phyloP scores from a whole-genome alignment of 2,113 vertebrate species.

The Xerus inauris region DNA sequence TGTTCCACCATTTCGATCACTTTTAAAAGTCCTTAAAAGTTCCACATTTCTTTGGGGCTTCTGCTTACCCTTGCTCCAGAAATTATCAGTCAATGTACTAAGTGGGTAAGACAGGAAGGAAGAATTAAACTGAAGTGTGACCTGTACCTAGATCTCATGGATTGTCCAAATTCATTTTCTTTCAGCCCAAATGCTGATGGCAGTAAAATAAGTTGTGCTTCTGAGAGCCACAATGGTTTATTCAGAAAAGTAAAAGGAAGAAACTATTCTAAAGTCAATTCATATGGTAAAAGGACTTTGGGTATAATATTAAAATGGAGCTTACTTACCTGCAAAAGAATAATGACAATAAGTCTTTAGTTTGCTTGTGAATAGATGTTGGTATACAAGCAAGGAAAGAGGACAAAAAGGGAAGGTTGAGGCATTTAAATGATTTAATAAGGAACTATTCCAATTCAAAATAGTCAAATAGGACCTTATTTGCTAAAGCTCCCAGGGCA shows the following conservation, averaged over 20 bases:
- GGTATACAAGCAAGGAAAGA: neutral
- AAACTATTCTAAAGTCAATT: neutral
- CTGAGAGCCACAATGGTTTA: neutral
- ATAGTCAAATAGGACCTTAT: neutral
- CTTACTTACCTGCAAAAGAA: conserved; percentile 3
- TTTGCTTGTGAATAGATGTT: neutral
- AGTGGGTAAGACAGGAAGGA: neutral
- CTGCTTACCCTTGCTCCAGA: neutral
- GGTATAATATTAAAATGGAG: neutral
- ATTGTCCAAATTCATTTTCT: conserved; percentile 28
- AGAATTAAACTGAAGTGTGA: conserved; percentile 25
- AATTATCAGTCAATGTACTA: neutral
- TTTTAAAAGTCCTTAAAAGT: conserved; percentile 13
- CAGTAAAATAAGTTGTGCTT: neutral
- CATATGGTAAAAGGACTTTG: neutral
- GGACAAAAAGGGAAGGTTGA: neutral
- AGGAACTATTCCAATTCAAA: neutral
- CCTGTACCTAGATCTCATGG: neutral
- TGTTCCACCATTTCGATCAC: neutral
- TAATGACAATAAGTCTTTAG: neutral
- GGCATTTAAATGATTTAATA: conserved; percentile 14
- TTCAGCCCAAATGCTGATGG: neutral
- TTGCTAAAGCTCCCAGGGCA: neutral
- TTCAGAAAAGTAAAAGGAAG: neutral
- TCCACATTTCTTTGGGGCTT: neutral